phyloP scores from a whole-genome alignment of 2,797 vertebrate genomes.

The Aotus griseimembra region DNA sequence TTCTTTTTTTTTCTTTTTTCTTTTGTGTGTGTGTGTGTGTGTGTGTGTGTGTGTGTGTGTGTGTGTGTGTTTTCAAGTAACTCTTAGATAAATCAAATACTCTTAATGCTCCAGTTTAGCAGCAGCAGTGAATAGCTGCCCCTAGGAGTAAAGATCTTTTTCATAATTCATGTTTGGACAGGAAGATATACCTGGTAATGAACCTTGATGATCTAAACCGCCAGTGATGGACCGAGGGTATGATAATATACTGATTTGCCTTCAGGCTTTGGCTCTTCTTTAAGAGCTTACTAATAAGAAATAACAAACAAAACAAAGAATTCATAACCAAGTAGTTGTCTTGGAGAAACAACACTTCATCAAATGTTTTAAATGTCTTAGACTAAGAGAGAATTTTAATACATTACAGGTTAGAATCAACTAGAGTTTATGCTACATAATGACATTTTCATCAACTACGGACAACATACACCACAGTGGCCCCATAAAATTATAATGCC shows the following conservation, averaged over 20 bases:
- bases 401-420: not conserved
- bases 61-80: too few relatives aligned
- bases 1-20: too few relatives aligned
- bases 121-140: conserved; percentile 23
- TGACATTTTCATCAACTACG: not conserved
- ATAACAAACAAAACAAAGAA: conserved; percentile 39
- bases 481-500: not conserved
- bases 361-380: not conserved
- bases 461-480: not conserved
- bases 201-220: conserved; percentile 40
- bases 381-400: conserved; percentile 33
- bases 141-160: conserved; percentile 36
- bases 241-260: conserved; percentile 10
- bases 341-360: conserved; percentile 15
- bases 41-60: too few relatives aligned
- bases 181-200: conserved; percentile 9
- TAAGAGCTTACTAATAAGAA: conserved; percentile 12
- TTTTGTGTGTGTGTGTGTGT: too few relatives aligned
- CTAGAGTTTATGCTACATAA: not conserved
- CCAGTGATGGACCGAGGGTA: not conserved
- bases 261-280: conserved; percentile 4
- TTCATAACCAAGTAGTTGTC: conserved; percentile 34
- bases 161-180: conserved; percentile 56
- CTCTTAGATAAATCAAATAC: not conserved
- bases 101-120: conserved; percentile 17